Percentiles rank a stretch among this genome's conserved stretches.
phyloP scores from a whole-genome alignment of 2,888 invertebrate genomes.

The Lordiphosa andalusiaca region DNA sequence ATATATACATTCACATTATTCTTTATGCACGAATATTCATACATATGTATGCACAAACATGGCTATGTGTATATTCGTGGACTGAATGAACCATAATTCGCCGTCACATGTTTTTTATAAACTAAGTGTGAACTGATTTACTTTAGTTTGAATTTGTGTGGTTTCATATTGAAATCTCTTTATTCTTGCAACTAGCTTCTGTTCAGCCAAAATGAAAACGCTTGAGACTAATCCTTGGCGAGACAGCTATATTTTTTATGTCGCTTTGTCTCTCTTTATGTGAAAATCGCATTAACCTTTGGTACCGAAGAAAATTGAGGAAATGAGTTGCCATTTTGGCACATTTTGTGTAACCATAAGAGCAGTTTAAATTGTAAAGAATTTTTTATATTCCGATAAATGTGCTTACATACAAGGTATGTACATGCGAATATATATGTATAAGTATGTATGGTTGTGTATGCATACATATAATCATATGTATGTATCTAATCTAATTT shows the following conservation, averaged over 20 bases:
- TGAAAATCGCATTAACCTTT: no score
- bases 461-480: constrained; percentile 5
- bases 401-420: constrained; percentile 1
- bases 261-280: no score
- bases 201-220: no score
- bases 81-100: not conserved
- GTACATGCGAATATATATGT: not conserved
- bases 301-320: no score
- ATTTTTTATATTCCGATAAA: not conserved
- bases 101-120: constrained; percentile 12
- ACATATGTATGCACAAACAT: not conserved
- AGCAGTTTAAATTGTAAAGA: no score
- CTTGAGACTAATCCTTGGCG: no score
- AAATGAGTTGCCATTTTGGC: no score
- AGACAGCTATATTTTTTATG: no score
- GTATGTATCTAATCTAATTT: no score
- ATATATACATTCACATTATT: not conserved
- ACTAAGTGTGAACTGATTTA: not conserved
- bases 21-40: not conserved
- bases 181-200: no score
- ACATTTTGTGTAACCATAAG: no score
- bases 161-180: not conserved
- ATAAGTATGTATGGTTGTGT: constrained; percentile 9
- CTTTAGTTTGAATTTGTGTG: not conserved
- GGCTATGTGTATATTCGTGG: constrained; percentile 7